These are phyloP conservation scores for Dynastes tityus DNA, from an alignment of 2,888 invertebrate genomes.

Conservation along the genomic window DNA sequence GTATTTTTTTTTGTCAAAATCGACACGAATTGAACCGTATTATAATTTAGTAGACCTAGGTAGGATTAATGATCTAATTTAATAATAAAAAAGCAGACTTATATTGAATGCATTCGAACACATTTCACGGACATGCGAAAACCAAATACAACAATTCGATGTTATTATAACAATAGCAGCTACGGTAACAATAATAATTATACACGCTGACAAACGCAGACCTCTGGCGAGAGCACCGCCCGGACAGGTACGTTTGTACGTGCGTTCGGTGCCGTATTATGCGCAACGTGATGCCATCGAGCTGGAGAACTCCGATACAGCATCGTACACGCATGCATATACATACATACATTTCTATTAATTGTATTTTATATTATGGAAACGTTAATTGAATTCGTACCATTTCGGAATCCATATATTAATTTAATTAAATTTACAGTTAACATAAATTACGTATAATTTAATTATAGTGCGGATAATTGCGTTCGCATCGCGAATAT, in stretches of 20 bases:
- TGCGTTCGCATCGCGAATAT: slow-evolving; percentile 42
- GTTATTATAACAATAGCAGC: background rate
- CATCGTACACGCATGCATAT: background rate
- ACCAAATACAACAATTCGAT: no score
- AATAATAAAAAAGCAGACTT: no score
- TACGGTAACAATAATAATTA: slow-evolving; percentile 2
- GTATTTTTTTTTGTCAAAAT: no score
- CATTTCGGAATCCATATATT: slow-evolving; percentile 51
- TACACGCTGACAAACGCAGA: slow-evolving; percentile 2
- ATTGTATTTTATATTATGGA: slow-evolving; percentile 48
- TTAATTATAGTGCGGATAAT: slow-evolving; percentile 52
- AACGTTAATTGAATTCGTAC: slow-evolving; percentile 51
- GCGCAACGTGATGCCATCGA: slow-evolving; percentile 4
- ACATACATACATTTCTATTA: slow-evolving; percentile 37
- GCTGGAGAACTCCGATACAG: background rate
- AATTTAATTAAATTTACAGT: slow-evolving; percentile 54
- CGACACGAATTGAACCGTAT: no score
- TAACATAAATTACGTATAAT: slow-evolving; percentile 53
- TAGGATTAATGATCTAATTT: no score
- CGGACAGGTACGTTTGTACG: background rate
- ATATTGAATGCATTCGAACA: no score
- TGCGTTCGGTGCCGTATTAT: background rate
- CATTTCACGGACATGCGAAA: no score
- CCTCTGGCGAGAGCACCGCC: background rate
- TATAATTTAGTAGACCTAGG: no score